Conservation (phyloP, 2,113 vertebrate genomes). For the Charina bottae region DNA sequence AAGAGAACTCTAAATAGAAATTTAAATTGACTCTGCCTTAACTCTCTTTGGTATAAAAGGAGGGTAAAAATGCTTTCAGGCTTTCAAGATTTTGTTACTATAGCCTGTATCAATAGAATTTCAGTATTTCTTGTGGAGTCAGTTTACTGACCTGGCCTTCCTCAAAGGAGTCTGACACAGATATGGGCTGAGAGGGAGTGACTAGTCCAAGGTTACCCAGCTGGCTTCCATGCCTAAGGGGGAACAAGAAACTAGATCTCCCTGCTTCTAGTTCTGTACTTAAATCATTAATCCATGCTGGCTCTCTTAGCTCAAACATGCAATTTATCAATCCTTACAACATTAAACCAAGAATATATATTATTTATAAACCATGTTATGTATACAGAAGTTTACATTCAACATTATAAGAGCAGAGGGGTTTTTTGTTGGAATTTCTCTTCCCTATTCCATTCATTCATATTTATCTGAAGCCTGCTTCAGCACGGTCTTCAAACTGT, state of each 20-base stretch:
- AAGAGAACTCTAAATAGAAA: background rate
- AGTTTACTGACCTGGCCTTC: background rate
- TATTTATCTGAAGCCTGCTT: background rate
- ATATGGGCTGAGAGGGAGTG: background rate
- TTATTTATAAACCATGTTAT: background rate
- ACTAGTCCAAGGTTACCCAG: background rate
- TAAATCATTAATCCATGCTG: background rate
- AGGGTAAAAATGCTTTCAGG: background rate
- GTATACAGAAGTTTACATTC: background rate
- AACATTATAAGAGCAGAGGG: background rate
- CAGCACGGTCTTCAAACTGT: background rate
- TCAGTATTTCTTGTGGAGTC: background rate
- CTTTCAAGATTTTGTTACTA: background rate
- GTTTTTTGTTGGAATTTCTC: background rate
- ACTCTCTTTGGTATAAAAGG: background rate
- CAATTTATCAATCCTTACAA: background rate
- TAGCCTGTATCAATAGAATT: background rate
- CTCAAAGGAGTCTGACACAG: background rate
- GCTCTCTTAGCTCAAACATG: background rate
- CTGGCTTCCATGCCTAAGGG: background rate
- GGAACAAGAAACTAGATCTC: background rate
- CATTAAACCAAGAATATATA: background rate
- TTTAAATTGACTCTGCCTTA: background rate
- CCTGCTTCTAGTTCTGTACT: background rate
- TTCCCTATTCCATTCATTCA: background rate